Evolutionary conservation across 2,888 invertebrate genomes (phyloP).

Genomic region (Cetonia aurata): DNA sequence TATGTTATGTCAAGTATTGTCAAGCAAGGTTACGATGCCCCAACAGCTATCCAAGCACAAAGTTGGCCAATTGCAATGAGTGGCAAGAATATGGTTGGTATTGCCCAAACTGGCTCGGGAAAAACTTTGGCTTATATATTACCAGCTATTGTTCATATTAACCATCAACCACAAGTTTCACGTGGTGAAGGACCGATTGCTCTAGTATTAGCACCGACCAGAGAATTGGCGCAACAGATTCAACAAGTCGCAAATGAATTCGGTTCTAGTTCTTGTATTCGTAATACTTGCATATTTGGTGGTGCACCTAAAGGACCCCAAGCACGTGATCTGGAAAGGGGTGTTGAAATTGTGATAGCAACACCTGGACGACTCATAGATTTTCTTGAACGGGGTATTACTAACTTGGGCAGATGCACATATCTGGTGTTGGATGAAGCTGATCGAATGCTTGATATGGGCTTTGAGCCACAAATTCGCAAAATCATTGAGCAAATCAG

Average conservation of each 20-base stretch:
- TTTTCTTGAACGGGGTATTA: slow-evolving; percentile 80
- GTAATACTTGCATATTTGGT: slow-evolving; percentile 96
- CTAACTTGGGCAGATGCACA: slow-evolving; percentile 87
- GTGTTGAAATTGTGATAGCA: slow-evolving; percentile 96
- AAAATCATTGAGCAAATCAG: slow-evolving; percentile 95
- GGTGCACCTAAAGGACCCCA: slow-evolving; percentile 97
- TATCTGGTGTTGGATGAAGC: slow-evolving; percentile 87
- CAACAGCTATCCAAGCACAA: slow-evolving; percentile 95
- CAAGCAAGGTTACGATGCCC: slow-evolving; percentile 86
- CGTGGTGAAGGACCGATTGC: slow-evolving; percentile 95
- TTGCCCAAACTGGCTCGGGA: slow-evolving; percentile 96
- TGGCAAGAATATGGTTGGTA: slow-evolving; percentile 93
- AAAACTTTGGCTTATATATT: slow-evolving; percentile 92
- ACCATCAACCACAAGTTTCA: slow-evolving; percentile 86
- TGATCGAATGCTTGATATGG: slow-evolving; percentile 98
- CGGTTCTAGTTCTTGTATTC: slow-evolving; percentile 87
- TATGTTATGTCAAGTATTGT: slow-evolving; percentile 85
- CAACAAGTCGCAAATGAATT: slow-evolving; percentile 90
- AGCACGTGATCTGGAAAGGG: slow-evolving; percentile 84
- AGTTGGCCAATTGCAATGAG: slow-evolving; percentile 96
- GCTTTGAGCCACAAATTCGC: slow-evolving; percentile 97
- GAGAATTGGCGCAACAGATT: slow-evolving; percentile 87
- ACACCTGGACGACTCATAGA: slow-evolving; percentile 97
- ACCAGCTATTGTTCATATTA: slow-evolving; percentile 95
- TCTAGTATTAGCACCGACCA: slow-evolving; percentile 89